Percentiles rank a stretch among this genome's conserved stretches.
These are phyloP conservation scores for Glaucidium brasilianum DNA, from an alignment of 2,113 vertebrate genomes.

Conservation along the genomic window DNA sequence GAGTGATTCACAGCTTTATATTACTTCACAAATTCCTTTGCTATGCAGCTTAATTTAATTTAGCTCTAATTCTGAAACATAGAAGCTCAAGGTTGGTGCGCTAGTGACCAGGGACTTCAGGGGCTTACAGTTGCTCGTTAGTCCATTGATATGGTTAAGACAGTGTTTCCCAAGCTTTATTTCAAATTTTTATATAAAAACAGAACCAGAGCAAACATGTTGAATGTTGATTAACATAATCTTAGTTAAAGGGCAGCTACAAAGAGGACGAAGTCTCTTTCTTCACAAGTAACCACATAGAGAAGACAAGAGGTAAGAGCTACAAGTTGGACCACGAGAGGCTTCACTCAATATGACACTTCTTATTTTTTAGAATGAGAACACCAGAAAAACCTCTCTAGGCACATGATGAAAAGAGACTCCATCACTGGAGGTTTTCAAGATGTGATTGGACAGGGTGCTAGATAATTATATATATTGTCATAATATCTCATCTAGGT, in stretches of 20 bases:
- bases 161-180: background rate
- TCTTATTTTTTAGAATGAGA: background rate
- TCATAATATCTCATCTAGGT: background rate
- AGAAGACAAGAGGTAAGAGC: background rate
- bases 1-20: background rate
- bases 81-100: background rate
- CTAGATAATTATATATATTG: background rate
- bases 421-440: background rate
- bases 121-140: background rate
- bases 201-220: background rate
- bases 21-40: background rate
- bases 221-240: background rate
- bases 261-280: background rate
- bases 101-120: background rate
- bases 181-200: background rate
- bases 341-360: background rate
- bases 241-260: background rate
- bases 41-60: background rate
- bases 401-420: background rate
- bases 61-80: background rate
- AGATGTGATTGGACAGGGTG: background rate
- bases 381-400: background rate
- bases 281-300: rapidly evolving
- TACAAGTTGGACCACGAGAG: background rate
- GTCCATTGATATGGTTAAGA: background rate